Percentiles rank a stretch among this genome's conserved stretches.
Evolutionary conservation across 1,140 invertebrate species (phyloP).

Genomic region (Muscidifurax raptorellus): DNA sequence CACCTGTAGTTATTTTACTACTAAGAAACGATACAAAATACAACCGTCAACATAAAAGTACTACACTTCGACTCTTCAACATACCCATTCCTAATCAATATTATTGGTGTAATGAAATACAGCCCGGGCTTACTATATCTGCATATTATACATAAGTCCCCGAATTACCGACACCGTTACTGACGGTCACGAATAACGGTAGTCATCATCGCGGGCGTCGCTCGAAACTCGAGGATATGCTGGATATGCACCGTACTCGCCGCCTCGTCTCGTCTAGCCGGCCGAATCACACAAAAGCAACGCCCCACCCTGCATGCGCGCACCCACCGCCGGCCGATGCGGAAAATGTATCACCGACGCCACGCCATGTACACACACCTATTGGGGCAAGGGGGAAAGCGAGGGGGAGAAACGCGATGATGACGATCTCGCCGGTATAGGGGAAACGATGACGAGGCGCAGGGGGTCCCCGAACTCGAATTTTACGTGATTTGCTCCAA

Average conservation of each 20-base stretch:
- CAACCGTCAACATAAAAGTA: too few relatives aligned
- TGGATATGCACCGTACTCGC: background rate
- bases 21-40: too few relatives aligned
- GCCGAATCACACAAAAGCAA: constrained; percentile 1
- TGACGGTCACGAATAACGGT: constrained; percentile 1
- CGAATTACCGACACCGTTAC: background rate
- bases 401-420: background rate
- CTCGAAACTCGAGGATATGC: background rate
- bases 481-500: background rate
- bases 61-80: too few relatives aligned
- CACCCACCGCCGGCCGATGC: background rate
- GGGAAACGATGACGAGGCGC: constrained; percentile 13
- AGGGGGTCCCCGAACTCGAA: constrained; percentile 8
- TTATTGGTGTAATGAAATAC: too few relatives aligned
- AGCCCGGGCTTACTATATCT: too few relatives aligned
- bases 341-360: constrained; percentile 38
- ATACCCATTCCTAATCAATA: too few relatives aligned
- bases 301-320: constrained; percentile 33
- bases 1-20: too few relatives aligned
- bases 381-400: background rate
- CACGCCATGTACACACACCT: background rate
- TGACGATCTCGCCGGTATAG: background rate
- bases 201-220: background rate
- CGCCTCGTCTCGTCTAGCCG: background rate
- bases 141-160: background rate